Base-by-base conservation (phyloP, 2,888 invertebrate genomes). In the Lasioglossum lativentre region DNA sequence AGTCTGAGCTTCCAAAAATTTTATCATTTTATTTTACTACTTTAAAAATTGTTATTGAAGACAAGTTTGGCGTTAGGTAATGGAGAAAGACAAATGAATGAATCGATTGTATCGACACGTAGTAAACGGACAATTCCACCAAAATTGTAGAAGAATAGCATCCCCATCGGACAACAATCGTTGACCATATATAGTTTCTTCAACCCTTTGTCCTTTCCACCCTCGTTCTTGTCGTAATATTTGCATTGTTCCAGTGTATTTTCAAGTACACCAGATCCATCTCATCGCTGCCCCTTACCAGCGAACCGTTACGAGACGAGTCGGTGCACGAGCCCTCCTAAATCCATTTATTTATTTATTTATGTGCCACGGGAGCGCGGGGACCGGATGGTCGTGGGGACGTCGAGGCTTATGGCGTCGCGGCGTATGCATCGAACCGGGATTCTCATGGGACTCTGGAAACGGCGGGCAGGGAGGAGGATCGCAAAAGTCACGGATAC, bases 261-360 rank as follows among this genome's bases (percentile, higher is more conserved):
- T 78, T 68, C 75, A 40, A 73, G 68, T 71, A 74, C 27, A 42
- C 45, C 73, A 85, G 79, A 78, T 82, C 78, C 84, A 77, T 78
- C 78, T 42, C 77, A 75, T 68, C 85, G 88, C 84, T 81, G 38
- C 85, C 78, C 89, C 88, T 84, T 81, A 47, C 84, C 85, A 90
- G 85, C 86, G 88, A 82, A 82, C 80, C 88, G 86, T 89, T 74
- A 81, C 87, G 85, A 81, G 83, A 84, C 72, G 86, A 88, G 85
- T 70, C 84, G 74, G 73, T 80, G 80, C 74, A 27, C 66, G 77
- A 80, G 83, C 85, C 85, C 90, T 90, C 92, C 93, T 93, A 94
- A 94, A 95, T 95, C 94, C 95, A 94, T 95, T 95, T 95, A 95
- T 95, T 95, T 95, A 95, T 95, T 95, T 95, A 95, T 95, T 95